Evolutionary conservation across 2,113 vertebrate species (phyloP).

Genomic region (Microcebus murinus): DNA sequence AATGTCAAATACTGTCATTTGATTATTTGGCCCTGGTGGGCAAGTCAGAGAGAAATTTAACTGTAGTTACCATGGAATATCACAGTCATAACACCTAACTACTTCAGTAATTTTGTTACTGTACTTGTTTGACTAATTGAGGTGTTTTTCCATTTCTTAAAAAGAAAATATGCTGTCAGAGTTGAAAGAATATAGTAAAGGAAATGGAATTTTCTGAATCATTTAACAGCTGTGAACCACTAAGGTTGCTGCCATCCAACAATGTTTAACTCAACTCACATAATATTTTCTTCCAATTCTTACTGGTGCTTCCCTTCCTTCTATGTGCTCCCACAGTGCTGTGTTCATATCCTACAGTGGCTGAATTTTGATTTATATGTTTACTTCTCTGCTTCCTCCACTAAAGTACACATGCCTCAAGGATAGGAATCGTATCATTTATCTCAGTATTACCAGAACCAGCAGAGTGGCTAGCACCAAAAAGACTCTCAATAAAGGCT

Average conservation of each 20-base stretch:
- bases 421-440: neutral
- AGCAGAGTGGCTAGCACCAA: neutral
- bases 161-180: neutral
- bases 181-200: neutral
- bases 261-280: neutral
- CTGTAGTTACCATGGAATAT: neutral
- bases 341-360: neutral
- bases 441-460: neutral
- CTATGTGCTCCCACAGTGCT: neutral
- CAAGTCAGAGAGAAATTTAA: neutral
- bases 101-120: constrained; percentile 32
- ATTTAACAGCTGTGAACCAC: constrained; percentile 7
- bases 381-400: neutral
- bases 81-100: neutral
- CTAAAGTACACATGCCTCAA: neutral
- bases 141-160: neutral
- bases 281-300: neutral
- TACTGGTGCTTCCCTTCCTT: neutral
- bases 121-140: neutral
- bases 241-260: neutral
- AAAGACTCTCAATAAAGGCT: neutral
- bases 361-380: neutral
- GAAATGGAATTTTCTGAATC: neutral
- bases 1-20: constrained; percentile 10
- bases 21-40: neutral